A percentile compares a stretch with the other conserved stretches of the same genome.
phyloP scores from a whole-genome alignment of 2,113 vertebrate species.

The Willisornis vidua region DNA sequence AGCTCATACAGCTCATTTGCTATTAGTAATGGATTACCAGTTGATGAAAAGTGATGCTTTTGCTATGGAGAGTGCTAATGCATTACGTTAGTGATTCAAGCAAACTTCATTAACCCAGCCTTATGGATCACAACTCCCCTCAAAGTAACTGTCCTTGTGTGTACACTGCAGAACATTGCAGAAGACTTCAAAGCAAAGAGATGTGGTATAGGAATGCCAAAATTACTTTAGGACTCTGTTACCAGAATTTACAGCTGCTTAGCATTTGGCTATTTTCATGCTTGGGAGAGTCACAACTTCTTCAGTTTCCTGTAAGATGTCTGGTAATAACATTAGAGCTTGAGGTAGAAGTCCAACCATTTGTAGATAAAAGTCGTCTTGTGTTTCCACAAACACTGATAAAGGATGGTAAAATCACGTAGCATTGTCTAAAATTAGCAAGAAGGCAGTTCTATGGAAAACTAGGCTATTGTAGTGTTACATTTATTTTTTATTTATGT shows the following conservation, averaged over 20 bases:
- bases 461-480: background rate
- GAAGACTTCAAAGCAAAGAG: background rate
- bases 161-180: background rate
- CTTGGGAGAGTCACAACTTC: conserved; percentile 16
- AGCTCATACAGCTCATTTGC: background rate
- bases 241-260: conserved; percentile 14
- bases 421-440: background rate
- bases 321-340: background rate
- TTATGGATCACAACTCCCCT: background rate
- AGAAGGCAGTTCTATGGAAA: background rate
- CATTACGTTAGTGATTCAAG: background rate
- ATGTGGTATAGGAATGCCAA: background rate
- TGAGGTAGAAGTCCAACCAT: background rate
- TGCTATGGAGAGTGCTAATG: background rate
- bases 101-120: conserved; percentile 11
- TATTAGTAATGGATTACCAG: background rate
- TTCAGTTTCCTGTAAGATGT: background rate
- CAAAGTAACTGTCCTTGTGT: background rate
- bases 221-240: background rate
- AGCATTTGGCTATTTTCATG: conserved; percentile 25
- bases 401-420: background rate
- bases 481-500: background rate
- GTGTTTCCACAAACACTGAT: background rate
- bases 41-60: background rate
- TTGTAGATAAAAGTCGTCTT: background rate